Conservation (phyloP, 2,888 invertebrate species). For the Sipunculus nudus region DNA sequence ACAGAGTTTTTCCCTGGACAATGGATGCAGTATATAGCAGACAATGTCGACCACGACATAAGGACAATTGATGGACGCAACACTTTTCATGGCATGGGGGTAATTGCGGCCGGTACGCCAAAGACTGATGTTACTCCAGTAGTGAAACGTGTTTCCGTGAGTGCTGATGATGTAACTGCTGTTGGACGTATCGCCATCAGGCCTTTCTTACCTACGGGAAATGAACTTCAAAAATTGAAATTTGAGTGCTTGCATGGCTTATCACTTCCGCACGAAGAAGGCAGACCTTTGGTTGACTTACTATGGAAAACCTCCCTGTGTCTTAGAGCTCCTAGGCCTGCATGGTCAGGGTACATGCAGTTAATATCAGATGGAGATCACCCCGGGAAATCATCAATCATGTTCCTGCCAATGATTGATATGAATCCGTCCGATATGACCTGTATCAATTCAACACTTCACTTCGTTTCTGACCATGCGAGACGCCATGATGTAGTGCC, state of each 20-base stretch:
- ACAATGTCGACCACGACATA: conserved; percentile 29
- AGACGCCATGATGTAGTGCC: conserved; percentile 23
- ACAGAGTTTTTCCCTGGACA: too few species aligned
- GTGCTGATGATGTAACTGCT: too few species aligned
- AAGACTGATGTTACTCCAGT: too few species aligned
- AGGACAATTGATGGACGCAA: conserved; percentile 13
- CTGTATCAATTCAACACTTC: conserved; percentile 36
- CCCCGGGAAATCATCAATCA: conserved; percentile 36
- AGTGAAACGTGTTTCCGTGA: too few species aligned
- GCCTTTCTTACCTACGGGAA: too few species aligned
- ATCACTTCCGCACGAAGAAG: too few species aligned
- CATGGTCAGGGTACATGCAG: conserved; percentile 10
- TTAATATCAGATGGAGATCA: conserved; percentile 15
- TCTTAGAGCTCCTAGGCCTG: background rate
- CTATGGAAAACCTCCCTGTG: background rate
- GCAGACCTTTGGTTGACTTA: too few species aligned
- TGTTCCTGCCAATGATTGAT: conserved; percentile 42
- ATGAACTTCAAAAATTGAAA: too few species aligned
- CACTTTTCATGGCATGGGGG: conserved; percentile 22
- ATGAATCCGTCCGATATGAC: conserved; percentile 35
- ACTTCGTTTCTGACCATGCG: conserved; percentile 26
- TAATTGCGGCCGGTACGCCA: conserved; percentile 4
- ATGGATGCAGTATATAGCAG: too few species aligned
- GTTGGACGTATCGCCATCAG: too few species aligned
- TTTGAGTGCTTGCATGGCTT: too few species aligned